Base-by-base conservation (phyloP, 2,797 vertebrate genomes). In the Holocentrus rufus region DNA sequence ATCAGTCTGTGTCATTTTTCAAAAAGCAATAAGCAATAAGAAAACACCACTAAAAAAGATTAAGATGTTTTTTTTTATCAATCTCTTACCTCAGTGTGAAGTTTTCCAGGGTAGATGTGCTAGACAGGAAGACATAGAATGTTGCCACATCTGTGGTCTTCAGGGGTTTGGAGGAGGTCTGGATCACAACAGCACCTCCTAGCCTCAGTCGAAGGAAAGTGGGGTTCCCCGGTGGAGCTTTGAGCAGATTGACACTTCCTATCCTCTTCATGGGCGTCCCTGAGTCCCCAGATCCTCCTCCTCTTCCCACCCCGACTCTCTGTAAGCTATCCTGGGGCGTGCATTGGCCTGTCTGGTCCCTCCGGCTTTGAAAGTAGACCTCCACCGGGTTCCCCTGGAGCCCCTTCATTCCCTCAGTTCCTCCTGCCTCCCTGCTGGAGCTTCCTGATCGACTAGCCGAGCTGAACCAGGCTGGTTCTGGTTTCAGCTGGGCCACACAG, bases 51-150 rank as follows among this genome's bases (percentile, higher is more conserved):
- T 18, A 27, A 34, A 39, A 46, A 64, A 69, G 25, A 65, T 9
- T 34, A 1, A 36, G 3, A 15, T 50, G 18, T 18, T 2, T 50
- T n/a, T 49, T 62, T 6, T 3, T 6, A 23, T 53, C 30, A 7
- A 17, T 58, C 1, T 66, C 94, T 95, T 88, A 98, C 97, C 97
- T 95, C 68, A 99, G 87, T 0, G 95, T 98, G 89, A 99, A 98
- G 52, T 61, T 93, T 59, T 96, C 93, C 67, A 95, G 77, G 0
- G 94, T 92, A 1, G 93, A 95, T 61, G 95, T 94, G 50, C 92
- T 95, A 20, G 95, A 91, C 47, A 98, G 72, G n/a, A 95, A 95
- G 1, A 99, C 87, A 0, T 95, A 93, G 71, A 98, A 98, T 5
- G 96, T 97, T 74, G 96, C 90, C 2, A 95, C 80, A 0, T 96